A percentile compares a stretch with the other conserved stretches of the same genome.
Conservation (phyloP, 2,888 invertebrate genomes). For the Halictus ligatus region DNA sequence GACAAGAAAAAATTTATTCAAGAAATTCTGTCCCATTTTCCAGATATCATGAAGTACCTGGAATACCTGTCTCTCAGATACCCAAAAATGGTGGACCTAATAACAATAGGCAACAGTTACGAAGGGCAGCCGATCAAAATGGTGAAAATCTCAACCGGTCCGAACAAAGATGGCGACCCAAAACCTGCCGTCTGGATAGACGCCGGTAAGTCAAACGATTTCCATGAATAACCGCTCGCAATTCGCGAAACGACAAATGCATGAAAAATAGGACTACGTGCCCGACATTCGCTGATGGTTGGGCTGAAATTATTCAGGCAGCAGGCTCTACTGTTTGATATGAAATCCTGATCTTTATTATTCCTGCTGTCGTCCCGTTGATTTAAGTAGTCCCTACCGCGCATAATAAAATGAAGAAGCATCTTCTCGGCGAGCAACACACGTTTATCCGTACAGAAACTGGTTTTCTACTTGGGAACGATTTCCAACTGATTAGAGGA, state of each 20-base stretch:
- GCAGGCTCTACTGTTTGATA: neutral
- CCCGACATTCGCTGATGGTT: neutral
- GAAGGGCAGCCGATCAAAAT: conserved; percentile 90
- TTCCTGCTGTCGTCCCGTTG: conserved; percentile 6
- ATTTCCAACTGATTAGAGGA: neutral
- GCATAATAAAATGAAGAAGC: conserved; percentile 19
- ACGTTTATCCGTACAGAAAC: neutral
- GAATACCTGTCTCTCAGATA: conserved; percentile 89
- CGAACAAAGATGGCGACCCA: conserved; percentile 78
- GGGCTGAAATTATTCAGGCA: neutral
- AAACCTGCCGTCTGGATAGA: conserved; percentile 93
- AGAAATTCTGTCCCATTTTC: conserved; percentile 40
- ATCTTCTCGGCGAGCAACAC: neutral
- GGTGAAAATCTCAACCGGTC: conserved; percentile 87
- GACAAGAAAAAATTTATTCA: neutral
- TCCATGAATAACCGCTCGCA: neutral
- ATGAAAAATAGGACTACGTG: conserved; percentile 8
- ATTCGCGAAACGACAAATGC: neutral
- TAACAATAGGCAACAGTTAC: conserved; percentile 90
- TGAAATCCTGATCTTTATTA: conserved; percentile 33
- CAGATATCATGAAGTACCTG: conserved; percentile 89
- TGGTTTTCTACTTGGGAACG: neutral
- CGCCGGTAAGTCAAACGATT: conserved; percentile 86
- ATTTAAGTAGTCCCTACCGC: conserved; percentile 1
- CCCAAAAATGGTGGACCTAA: conserved; percentile 88